Base-by-base conservation (phyloP, 1,140 invertebrate genomes). In the Procambarus clarkii region DNA sequence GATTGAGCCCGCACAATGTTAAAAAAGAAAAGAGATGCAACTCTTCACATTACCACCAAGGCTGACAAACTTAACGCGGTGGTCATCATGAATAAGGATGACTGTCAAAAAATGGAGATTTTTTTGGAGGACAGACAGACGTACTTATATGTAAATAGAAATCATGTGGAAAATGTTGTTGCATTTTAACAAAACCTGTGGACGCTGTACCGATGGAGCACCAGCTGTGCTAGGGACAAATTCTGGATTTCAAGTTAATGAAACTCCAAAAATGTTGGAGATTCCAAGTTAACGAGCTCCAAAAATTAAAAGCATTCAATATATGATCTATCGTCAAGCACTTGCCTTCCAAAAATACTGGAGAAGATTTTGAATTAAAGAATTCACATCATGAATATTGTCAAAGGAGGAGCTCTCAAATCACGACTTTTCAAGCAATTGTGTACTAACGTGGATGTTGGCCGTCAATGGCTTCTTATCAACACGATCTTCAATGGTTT, bases 351-450 rank as follows among this genome's bases (percentile, higher is more conserved):
- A 78, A 24, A n/a, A 44, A n/a, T 24, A 54, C 45, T 79, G 48
- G n/a, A 45, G 77, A 79, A 79, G 77, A 45, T 79, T 74, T 74
- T 34, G 24, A 24, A 74, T 74, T n/a, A 74, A 34, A 74, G n/a
- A 74, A 74, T 74, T 74, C 24, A 74, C 24, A 74, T 34, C 34
- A 24, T 74, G 69, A 74, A 74, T 74, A 34, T 74, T 74, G 69
- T 74, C 69, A 34, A 34, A 74, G 69, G 24, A 34, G 69, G 45
- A 46, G 13, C 45, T 46, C 45, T 79, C 81, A 83, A 83, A 45
- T 69, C 60, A 86, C 15, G 24, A 86, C 60, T 76, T 86, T 74
- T 76, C 84, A 86, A 86, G 84, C 60, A 54, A 74, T 86, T 76
- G 76, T 86, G 60, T 71, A 74, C n/a, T 34, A 9, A 74, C 24